Evolutionary conservation across 2,113 vertebrate species (phyloP).

Genomic region (Pimephales promelas): DNA sequence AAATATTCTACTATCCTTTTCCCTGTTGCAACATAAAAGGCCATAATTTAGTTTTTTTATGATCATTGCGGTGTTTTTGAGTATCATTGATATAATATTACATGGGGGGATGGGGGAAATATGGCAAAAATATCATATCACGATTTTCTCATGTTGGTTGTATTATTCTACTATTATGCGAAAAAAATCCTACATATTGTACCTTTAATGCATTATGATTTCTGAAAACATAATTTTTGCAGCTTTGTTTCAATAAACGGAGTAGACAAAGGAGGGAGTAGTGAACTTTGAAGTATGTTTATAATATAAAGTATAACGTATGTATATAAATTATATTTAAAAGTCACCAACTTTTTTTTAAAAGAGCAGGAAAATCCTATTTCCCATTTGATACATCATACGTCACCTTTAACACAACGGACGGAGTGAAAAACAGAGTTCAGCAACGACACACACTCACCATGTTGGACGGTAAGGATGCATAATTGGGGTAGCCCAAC

Average conservation of each 20-base stretch:
- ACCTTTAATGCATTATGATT: not conserved
- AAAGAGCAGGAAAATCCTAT: not conserved
- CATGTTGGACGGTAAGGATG: constrained; percentile 89
- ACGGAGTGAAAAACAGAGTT: not conserved
- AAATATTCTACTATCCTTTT: not conserved
- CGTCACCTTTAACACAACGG: not conserved
- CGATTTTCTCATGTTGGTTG: too few relatives aligned
- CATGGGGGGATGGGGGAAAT: too few relatives aligned
- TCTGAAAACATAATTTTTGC: not conserved
- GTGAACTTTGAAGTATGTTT: too few relatives aligned
- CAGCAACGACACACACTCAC: constrained; percentile 70
- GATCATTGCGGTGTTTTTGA: not conserved
- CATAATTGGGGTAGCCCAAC: constrained; percentile 86
- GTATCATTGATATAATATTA: not conserved
- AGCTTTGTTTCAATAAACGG: not conserved
- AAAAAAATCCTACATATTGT: too few relatives aligned
- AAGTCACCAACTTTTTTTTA: not conserved
- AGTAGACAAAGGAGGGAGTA: too few relatives aligned
- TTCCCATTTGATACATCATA: not conserved
- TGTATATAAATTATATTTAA: too few relatives aligned
- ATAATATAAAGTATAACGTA: not conserved
- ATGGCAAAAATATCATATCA: too few relatives aligned
- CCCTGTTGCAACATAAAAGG: not conserved
- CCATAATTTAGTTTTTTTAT: not conserved
- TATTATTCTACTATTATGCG: too few relatives aligned